phyloP scores from a whole-genome alignment of 2,888 invertebrate genomes.

The Dioctria rufipes region DNA sequence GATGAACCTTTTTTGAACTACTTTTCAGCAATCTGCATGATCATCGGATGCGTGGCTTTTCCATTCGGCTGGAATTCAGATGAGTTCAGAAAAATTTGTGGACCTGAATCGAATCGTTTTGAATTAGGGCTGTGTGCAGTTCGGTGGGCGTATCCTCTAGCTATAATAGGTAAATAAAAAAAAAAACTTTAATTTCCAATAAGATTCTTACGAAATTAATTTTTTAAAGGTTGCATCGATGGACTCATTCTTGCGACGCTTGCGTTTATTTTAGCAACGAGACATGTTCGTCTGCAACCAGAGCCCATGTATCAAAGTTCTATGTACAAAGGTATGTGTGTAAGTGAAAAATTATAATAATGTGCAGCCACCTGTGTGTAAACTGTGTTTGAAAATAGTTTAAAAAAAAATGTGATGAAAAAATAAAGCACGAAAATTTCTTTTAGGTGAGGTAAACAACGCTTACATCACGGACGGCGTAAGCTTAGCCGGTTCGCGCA shows the following conservation, averaged over 20 bases:
- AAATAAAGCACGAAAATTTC: background rate
- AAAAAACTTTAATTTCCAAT: background rate
- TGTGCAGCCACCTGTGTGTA: background rate
- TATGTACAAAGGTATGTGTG: slow-evolving; percentile 76
- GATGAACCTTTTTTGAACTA: slow-evolving; percentile 59
- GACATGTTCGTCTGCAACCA: slow-evolving; percentile 85
- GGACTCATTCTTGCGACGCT: slow-evolving; percentile 88
- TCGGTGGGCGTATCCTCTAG: slow-evolving; percentile 94
- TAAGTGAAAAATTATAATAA: background rate
- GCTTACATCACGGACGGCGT: slow-evolving; percentile 90
- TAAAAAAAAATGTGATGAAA: background rate
- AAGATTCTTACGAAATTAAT: background rate
- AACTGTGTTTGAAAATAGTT: background rate
- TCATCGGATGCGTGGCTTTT: slow-evolving; percentile 89
- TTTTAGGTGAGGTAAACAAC: slow-evolving; percentile 88
- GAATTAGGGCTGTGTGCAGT: slow-evolving; percentile 88
- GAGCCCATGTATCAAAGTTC: slow-evolving; percentile 83
- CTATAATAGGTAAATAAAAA: slow-evolving; percentile 78
- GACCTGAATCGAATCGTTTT: slow-evolving; percentile 84
- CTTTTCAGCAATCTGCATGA: slow-evolving; percentile 86
- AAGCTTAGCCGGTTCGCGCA: slow-evolving; percentile 87
- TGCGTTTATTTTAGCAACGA: slow-evolving; percentile 93
- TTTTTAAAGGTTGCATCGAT: slow-evolving; percentile 78
- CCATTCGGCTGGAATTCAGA: slow-evolving; percentile 94
- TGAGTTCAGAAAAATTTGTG: slow-evolving; percentile 88